phyloP scores from a whole-genome alignment of 2,888 invertebrate species.

The Morinoia aosen region DNA sequence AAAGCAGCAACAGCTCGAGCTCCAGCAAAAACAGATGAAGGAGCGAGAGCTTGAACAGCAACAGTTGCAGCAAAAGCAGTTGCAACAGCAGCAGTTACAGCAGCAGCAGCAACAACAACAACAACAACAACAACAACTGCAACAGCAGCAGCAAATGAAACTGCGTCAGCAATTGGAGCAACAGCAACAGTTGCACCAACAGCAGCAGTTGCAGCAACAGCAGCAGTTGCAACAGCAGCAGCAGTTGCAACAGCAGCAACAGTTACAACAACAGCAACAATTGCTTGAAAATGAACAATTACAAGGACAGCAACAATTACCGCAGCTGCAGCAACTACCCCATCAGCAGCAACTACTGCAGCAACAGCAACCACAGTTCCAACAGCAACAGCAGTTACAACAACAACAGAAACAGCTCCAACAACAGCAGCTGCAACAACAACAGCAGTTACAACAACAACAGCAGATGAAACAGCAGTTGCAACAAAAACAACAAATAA shows the following conservation, averaged over 20 bases:
- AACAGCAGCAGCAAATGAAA: background rate
- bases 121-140: background rate
- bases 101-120: constrained; percentile 14
- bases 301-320: constrained; percentile 15
- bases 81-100: background rate
- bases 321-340: background rate
- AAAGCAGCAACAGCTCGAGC: constrained; percentile 54
- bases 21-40: constrained; percentile 58
- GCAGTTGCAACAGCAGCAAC: background rate
- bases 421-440: constrained; percentile 56
- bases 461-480: background rate
- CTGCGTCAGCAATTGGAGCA: background rate
- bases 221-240: background rate
- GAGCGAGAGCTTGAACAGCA: constrained; percentile 57
- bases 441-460: background rate
- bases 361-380: background rate
- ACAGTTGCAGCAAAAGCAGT: constrained; percentile 7
- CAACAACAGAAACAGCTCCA: constrained; percentile 52
- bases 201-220: constrained; percentile 46
- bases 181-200: constrained; percentile 57
- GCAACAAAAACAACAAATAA: background rate
- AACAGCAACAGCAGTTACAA: background rate
- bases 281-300: constrained; percentile 27
- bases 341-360: background rate
- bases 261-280: constrained; percentile 44